Percentiles rank a stretch among this genome's conserved stretches.
Evolutionary conservation across 1,140 invertebrate genomes (phyloP).

Genomic region (Trypoxylus dichotomus): DNA sequence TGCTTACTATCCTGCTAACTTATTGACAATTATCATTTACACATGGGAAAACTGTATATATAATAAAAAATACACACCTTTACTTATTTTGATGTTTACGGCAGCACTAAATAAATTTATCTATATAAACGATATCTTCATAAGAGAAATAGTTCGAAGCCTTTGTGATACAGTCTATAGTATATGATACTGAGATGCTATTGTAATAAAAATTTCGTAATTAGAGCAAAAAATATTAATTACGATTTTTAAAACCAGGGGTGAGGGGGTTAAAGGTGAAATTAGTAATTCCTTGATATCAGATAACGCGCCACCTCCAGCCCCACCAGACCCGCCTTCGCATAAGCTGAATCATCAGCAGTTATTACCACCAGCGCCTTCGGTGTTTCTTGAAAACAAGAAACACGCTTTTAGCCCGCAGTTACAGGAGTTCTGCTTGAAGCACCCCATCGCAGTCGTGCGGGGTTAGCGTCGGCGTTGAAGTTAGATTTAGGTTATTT

Average conservation of each 20-base stretch:
- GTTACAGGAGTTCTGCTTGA: conserved; percentile 96
- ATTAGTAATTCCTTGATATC: conserved; percentile 55
- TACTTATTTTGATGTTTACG: too few species aligned
- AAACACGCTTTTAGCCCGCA: conserved; percentile 96
- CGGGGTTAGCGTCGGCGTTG: conserved; percentile 87
- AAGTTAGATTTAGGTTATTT: conserved; percentile 97
- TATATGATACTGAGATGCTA: neutral
- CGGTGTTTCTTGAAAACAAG: conserved; percentile 93
- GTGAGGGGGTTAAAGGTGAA: conserved; percentile 60
- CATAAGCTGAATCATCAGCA: conserved; percentile 82
- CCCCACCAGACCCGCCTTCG: conserved; percentile 74
- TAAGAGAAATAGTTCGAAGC: too few species aligned
- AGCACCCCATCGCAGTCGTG: conserved; percentile 95
- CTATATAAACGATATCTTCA: too few species aligned
- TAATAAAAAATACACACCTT: too few species aligned
- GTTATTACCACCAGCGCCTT: conserved; percentile 86
- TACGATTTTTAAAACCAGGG: conserved; percentile 50
- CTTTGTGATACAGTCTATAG: too few species aligned
- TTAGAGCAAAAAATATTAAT: neutral
- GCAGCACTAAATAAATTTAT: too few species aligned
- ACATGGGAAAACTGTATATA: too few species aligned
- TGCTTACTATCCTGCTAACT: too few species aligned
- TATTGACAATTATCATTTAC: too few species aligned
- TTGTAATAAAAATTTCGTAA: conserved; percentile 25
- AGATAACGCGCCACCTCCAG: conserved; percentile 59